Conservation (phyloP, 1,140 invertebrate genomes). For the Rhysida immarginata region DNA sequence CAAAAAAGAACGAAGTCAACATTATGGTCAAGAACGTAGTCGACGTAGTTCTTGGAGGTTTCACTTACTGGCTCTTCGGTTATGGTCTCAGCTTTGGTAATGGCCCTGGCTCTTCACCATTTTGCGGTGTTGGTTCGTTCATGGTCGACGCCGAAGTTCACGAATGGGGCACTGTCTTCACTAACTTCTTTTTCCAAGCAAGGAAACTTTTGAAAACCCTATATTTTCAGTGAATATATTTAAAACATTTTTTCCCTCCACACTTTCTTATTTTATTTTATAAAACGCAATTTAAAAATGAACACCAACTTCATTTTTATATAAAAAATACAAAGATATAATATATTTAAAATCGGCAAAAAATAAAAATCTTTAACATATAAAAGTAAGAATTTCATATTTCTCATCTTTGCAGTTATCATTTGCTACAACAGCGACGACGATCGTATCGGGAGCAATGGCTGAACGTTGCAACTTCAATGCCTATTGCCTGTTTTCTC, state of each 20-base stretch:
- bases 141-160: constrained; percentile 31
- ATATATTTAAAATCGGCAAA: too few species aligned
- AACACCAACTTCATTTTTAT: too few species aligned
- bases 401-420: constrained; percentile 66
- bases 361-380: too few species aligned
- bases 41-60: constrained; percentile 76
- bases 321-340: too few species aligned
- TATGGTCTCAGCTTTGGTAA: constrained; percentile 80
- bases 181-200: constrained; percentile 54
- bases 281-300: too few species aligned
- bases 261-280: too few species aligned
- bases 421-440: constrained; percentile 79
- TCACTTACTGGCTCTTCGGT: constrained; percentile 89
- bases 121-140: constrained; percentile 44
- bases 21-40: constrained; percentile 96
- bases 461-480: constrained; percentile 62
- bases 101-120: constrained; percentile 45
- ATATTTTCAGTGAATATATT: too few species aligned
- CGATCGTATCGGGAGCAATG: constrained; percentile 44
- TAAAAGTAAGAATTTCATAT: too few species aligned
- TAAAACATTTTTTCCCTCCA: too few species aligned
- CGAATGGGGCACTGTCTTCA: constrained; percentile 49
- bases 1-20: constrained; percentile 85
- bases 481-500: constrained; percentile 77
- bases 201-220: too few species aligned